Percentiles rank a stretch among this genome's conserved stretches.
phyloP scores from a whole-genome alignment of 2,113 vertebrate genomes.

The Suncus etruscus region DNA sequence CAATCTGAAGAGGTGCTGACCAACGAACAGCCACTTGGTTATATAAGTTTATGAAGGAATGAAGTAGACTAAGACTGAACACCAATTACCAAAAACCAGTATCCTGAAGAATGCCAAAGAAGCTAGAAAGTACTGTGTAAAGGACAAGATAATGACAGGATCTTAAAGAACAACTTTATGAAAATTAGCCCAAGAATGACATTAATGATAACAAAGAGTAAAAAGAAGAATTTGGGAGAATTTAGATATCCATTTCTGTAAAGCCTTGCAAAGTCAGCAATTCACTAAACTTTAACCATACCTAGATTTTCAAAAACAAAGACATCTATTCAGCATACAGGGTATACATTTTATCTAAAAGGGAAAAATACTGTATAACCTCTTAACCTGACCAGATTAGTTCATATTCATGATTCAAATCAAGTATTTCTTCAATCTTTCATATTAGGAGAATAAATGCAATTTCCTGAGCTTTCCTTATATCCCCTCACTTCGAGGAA shows the following conservation, averaged over 20 bases:
- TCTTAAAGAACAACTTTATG: conserved; percentile 2
- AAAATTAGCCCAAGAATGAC: conserved; percentile 39
- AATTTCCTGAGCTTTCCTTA: neutral
- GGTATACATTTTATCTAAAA: conserved; percentile 27
- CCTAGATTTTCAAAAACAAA: conserved; percentile 20
- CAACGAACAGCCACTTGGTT: conserved; percentile 11
- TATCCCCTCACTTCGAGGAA: neutral
- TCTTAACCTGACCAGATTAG: neutral
- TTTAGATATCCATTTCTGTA: neutral
- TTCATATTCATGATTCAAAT: conserved; percentile 12
- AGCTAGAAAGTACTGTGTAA: neutral
- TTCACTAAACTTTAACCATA: conserved; percentile 42
- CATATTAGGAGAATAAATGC: neutral
- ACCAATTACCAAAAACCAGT: conserved; percentile 30
- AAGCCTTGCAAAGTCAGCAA: conserved; percentile 55
- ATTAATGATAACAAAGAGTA: neutral
- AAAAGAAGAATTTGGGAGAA: neutral
- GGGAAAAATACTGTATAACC: neutral
- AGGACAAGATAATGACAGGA: neutral
- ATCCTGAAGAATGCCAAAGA: neutral
- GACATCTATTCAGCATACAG: conserved; percentile 26
- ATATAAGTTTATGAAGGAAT: conserved; percentile 16
- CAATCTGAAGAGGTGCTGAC: neutral
- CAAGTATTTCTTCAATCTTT: neutral
- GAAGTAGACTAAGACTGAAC: neutral